Base-by-base conservation (phyloP, 1,140 invertebrate species). In the Cephus cinctus region DNA sequence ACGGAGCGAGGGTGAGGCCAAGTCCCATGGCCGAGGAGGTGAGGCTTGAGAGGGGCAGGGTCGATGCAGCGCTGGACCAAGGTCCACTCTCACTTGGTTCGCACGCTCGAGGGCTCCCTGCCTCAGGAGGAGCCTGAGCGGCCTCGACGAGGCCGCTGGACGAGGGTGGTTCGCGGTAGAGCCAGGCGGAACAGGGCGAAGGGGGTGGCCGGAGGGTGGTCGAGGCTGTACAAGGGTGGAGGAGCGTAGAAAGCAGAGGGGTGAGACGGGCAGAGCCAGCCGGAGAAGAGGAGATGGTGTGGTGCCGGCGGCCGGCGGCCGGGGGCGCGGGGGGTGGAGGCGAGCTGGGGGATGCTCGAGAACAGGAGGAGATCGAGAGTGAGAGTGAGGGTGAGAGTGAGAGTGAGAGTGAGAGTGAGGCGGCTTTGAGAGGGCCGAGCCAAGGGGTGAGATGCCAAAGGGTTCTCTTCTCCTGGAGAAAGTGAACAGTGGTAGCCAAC, bases 61-160 rank as follows among this genome's bases (percentile, higher is more conserved):
- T 71, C 69, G 70, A 70, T 71, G 69, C 66, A 71, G 69, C 50
- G 63, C 69, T 71, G 67, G 70, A 73, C 70, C 67, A 69, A 71
- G 67, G 70, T 73, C 70, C 70, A 71, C 67, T 73, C 67, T 69
- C 67, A 69, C 70, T 73, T 67, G 56, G 57, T 36, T 47, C 41
- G 34, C 14, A 18, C 8, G 34, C 19, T 12, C 14, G 14, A 36
- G 14, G 34, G 8, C 11, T 9, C n/a, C n/a, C n/a, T n/a, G n/a
- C n/a, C n/a, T n/a, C n/a, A n/a, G n/a, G n/a, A n/a, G n/a, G n/a
- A n/a, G n/a, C n/a, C n/a, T n/a, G n/a, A n/a, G n/a, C n/a, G n/a
- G n/a, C n/a, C n/a, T n/a, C n/a, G n/a, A n/a, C n/a, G n/a, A n/a
- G n/a, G n/a, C n/a, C n/a, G n/a, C n/a, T n/a, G n/a, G n/a, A n/a